Percentiles rank a stretch among this genome's conserved stretches.
phyloP scores from a whole-genome alignment of 1,140 invertebrate species.

The Trichoplusia ni region DNA sequence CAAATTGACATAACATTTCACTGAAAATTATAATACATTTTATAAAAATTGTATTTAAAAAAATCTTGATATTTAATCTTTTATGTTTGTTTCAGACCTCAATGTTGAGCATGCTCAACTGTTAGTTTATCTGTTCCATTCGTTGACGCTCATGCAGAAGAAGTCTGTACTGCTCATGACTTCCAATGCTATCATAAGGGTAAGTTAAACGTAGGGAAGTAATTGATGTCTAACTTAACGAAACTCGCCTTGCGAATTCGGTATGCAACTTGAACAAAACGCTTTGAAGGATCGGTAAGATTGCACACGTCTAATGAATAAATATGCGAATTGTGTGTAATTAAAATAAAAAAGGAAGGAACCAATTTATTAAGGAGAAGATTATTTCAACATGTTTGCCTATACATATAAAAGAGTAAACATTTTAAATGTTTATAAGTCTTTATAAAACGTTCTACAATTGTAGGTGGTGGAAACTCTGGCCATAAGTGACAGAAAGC shows the following conservation, averaged over 20 bases:
- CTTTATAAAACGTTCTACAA: background rate
- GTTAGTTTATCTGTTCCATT: slow-evolving; percentile 96
- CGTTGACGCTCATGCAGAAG: slow-evolving; percentile 97
- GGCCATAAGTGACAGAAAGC: slow-evolving; percentile 85
- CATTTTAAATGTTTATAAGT: background rate
- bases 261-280: no score
- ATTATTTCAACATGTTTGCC: background rate
- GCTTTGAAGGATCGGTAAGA: no score
- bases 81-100: slow-evolving; percentile 86
- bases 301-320: no score
- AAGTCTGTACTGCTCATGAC: slow-evolving; percentile 94
- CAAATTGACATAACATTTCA: background rate
- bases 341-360: no score
- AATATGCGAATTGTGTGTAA: no score
- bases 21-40: background rate
- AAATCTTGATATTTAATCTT: no score
- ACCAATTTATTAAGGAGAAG: no score
- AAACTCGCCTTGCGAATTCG: no score
- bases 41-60: no score
- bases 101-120: slow-evolving; percentile 98
- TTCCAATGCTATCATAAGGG: slow-evolving; percentile 82
- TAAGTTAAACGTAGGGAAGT: no score
- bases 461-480: slow-evolving; percentile 94
- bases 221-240: no score
- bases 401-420: no score